Conservation (phyloP, 2,113 vertebrate genomes). For the Leiothrix lutea region DNA sequence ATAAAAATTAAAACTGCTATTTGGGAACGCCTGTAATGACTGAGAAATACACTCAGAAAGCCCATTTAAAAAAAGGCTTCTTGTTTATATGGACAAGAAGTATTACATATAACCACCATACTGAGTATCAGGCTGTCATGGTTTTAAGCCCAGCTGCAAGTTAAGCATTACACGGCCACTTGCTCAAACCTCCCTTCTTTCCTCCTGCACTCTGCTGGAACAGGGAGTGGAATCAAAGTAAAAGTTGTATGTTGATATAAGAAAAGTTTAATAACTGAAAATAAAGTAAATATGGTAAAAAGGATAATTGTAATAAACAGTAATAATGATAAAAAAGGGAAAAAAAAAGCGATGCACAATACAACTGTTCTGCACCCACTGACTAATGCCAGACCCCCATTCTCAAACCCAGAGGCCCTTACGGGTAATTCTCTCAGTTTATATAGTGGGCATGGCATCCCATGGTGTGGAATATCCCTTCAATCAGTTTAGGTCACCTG, state of each 20-base stretch:
- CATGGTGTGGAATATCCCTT: not conserved
- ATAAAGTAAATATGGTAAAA: not conserved
- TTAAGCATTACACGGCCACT: not conserved
- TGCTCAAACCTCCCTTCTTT: not conserved
- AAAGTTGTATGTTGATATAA: not conserved
- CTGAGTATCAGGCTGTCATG: not conserved
- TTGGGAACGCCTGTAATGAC: not conserved
- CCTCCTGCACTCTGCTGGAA: not conserved
- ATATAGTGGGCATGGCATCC: not conserved
- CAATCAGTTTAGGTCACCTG: not conserved
- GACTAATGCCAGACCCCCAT: not conserved
- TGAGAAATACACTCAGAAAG: not conserved
- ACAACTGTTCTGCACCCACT: not conserved
- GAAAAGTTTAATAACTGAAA: not conserved
- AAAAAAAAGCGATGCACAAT: not conserved
- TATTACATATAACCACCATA: not conserved
- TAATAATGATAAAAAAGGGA: not conserved
- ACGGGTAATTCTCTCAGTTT: not conserved
- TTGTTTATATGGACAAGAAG: not conserved
- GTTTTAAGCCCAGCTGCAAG: not conserved
- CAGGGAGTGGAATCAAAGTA: not conserved
- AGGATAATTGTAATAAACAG: not conserved
- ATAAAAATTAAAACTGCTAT: not conserved
- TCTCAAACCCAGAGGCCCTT: rapidly evolving
- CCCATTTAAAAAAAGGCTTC: not conserved